Evolutionary conservation across 2,113 vertebrate genomes (phyloP), one percentile per base, ranked within the genome.

Genomic region (Paedocypris sp.): DNA sequence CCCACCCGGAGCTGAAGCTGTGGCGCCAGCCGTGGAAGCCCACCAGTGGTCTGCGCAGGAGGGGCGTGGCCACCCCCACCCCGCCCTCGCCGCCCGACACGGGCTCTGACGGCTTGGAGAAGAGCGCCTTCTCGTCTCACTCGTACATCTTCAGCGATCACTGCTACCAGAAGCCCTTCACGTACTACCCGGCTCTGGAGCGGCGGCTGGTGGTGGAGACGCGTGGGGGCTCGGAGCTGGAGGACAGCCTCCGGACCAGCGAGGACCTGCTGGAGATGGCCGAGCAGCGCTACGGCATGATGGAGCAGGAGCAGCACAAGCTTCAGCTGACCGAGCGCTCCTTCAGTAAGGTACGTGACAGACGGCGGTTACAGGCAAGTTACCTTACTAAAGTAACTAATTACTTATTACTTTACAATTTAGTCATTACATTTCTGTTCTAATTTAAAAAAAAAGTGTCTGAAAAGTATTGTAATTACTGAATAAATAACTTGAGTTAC

Each of bases 81-180:
- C 42, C 49, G 32, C 4, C 53, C 0, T 66, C 62, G 4, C 29
- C 73, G 11, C 32, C 3, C 11, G 23, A 49, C 9, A 26, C 64
- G 22, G 28, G 61, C 39, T 36, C 47, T 26, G 45, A 68, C 61
- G 56, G 28, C 3, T 20, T 48, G 0, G 28, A 74, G 64, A 35
- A 80, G 0, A 79, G 80, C 82, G 83, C 80, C 74, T 81, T 81
- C 70, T 85, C 85, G 0, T 83, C 85, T 47, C 72, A 91, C 43
- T 94, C 92, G 1, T 99, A 99, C 19, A 92, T 99, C 69, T 96
- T 89, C 9, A 99, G 93, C 5, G 95, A 99, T 66, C 95, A 99
- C 79, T 99, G 94, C 81, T 99, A 99, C 79, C 95, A 97, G 82
- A 99, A 97, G 69, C 91, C 95, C 1, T 89, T 87, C 0, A 83